Evolutionary conservation across 2,888 invertebrate species (phyloP), one percentile per base, ranked within the genome.

Genomic region (Caenorhabditis becei): DNA sequence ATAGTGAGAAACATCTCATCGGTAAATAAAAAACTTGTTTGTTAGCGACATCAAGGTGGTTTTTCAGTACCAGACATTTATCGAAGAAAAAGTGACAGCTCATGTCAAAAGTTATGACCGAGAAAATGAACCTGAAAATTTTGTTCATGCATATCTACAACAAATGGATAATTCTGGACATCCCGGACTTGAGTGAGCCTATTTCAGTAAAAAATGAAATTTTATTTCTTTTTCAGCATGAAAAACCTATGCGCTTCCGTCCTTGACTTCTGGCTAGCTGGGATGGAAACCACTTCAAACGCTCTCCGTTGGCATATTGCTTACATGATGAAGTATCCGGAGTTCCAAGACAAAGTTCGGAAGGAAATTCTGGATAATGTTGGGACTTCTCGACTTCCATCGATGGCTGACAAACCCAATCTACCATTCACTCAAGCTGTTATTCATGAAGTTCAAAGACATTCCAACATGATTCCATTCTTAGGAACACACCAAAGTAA

Each of bases 221-320:
- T 41, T 44, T 10, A 1, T 2, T 54, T 16, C 11, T 16, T 11
- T 37, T 75, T 18, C 26, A 75, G 75, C 32, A 67, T 67, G 37
- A 67, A 26, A 1, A 75, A 75, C 18, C 23, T 75, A n/a, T 59
- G 44, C 10, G 75, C 75, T 3, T 51, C 44, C 1, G 61, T 59
- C n/a, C 65, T 81, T n/a, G 87, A 87, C 44, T 82, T 87, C 62
- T 87, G 83, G 78, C 24, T 87, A 23, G 87, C 87, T 18, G 87
- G 87, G 10, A 86, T 86, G 85, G 87, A 87, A 49, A 87, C 87
- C n/a, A 84, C 87, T n/a, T 77, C 86, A 1, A 85, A 82, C 11
- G 77, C 86, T 0, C 65, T 87, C 3, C 63, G 83, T 23, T 87
- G 87, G 87, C 77, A 82, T 11, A 23, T 87, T n/a, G 78, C 83